Evolutionary conservation across 2,113 vertebrate genomes (phyloP).

Genomic region (Pseudorectes ferrugineus): DNA sequence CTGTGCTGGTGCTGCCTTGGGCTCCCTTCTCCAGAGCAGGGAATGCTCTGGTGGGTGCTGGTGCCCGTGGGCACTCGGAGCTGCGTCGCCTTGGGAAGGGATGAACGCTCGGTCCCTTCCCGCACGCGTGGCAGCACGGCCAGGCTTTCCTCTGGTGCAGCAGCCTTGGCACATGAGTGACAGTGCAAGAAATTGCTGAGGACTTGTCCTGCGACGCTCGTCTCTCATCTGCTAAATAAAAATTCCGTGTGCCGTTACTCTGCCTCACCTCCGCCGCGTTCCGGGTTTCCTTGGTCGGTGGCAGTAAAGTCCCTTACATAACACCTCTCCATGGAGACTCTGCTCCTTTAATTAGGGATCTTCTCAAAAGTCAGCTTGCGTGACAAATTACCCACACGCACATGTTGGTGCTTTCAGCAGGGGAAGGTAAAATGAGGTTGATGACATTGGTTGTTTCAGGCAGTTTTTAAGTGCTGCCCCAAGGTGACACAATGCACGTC

Average conservation of each 20-base stretch:
- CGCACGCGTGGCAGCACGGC: rapidly evolving
- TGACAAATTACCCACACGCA: neutral
- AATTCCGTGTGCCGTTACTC: neutral
- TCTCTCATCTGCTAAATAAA: neutral
- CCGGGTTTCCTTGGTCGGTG: neutral
- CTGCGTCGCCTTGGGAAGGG: rapidly evolving
- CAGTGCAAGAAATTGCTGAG: neutral
- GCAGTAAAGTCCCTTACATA: neutral
- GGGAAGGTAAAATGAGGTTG: neutral
- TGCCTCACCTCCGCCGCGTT: neutral
- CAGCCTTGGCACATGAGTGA: neutral
- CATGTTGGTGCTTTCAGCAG: neutral
- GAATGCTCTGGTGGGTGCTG: neutral
- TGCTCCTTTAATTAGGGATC: conserved; percentile 20
- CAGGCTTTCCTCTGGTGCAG: neutral
- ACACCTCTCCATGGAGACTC: neutral
- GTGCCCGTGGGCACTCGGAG: rapidly evolving
- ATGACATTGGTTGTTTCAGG: neutral
- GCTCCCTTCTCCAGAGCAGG: neutral
- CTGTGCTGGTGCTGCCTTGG: neutral
- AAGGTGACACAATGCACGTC: neutral
- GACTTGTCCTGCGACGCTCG: neutral
- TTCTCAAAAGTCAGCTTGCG: neutral
- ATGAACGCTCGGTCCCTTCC: rapidly evolving
- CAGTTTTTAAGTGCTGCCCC: neutral